Conservation (phyloP, 2,113 vertebrate species). For the Ciconia maguari region DNA sequence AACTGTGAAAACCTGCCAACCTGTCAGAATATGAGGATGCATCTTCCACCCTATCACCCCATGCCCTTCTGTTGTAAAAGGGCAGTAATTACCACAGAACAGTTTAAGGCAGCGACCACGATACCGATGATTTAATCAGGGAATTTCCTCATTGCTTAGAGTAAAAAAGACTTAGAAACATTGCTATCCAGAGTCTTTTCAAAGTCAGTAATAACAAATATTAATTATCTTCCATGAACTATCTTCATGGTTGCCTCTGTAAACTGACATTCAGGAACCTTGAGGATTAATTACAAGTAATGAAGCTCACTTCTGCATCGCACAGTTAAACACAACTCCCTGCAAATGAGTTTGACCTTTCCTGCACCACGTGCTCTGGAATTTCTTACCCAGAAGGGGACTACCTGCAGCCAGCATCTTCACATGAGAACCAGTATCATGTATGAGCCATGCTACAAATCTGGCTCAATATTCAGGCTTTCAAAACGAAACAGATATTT, state of each 20-base stretch:
- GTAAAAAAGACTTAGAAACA: not conserved
- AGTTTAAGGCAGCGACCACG: not conserved
- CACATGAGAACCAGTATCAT: not conserved
- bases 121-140: not conserved
- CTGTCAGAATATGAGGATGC: not conserved
- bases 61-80: conserved; percentile 5
- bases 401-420: conserved; percentile 12
- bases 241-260: conserved; percentile 9
- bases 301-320: conserved; percentile 49
- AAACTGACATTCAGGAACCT: conserved; percentile 64
- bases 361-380: not conserved
- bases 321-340: conserved; percentile 55
- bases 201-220: conserved; percentile 38
- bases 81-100: conserved; percentile 32
- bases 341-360: conserved; percentile 70
- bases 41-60: not conserved
- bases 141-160: not conserved
- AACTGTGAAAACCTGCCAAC: conserved; percentile 54
- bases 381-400: conserved; percentile 22
- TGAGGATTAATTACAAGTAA: conserved; percentile 70
- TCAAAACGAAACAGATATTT: not conserved
- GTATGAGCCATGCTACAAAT: not conserved
- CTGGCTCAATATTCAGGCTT: not conserved
- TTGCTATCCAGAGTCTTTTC: not conserved
- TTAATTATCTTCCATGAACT: conserved; percentile 56